Conservation (phyloP, 2,113 vertebrate genomes). For the Chaetura pelagica region DNA sequence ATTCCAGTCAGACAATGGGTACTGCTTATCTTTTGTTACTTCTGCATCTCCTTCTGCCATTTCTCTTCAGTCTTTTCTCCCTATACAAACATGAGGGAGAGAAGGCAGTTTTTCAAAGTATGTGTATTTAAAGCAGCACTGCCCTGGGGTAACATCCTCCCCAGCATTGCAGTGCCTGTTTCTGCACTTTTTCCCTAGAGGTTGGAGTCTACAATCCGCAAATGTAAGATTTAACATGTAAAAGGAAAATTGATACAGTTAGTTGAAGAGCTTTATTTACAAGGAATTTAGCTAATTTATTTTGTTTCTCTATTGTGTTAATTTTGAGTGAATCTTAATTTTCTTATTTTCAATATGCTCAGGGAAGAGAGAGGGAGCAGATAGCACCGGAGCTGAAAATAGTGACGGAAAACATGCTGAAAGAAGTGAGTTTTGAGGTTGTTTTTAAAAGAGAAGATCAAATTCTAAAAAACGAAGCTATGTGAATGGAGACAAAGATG, state of each 20-base stretch:
- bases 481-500: neutral
- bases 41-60: neutral
- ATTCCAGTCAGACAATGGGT: neutral
- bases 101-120: neutral
- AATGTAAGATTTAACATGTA: neutral
- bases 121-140: neutral
- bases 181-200: neutral
- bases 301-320: constrained; percentile 27
- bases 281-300: neutral
- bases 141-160: neutral
- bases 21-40: neutral
- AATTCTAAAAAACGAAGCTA: neutral
- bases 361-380: constrained; percentile 65
- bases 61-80: neutral
- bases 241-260: neutral
- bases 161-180: neutral
- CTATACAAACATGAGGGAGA: neutral
- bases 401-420: constrained; percentile 62
- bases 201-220: neutral
- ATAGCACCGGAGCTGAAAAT: constrained; percentile 69
- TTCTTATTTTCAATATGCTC: constrained; percentile 66
- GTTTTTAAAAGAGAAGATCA: constrained; percentile 31
- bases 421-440: constrained; percentile 71
- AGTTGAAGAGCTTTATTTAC: neutral
- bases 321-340: constrained; percentile 45